Evolutionary conservation across 2,113 vertebrate species (phyloP).

Genomic region (Trochalopteron elliotii): DNA sequence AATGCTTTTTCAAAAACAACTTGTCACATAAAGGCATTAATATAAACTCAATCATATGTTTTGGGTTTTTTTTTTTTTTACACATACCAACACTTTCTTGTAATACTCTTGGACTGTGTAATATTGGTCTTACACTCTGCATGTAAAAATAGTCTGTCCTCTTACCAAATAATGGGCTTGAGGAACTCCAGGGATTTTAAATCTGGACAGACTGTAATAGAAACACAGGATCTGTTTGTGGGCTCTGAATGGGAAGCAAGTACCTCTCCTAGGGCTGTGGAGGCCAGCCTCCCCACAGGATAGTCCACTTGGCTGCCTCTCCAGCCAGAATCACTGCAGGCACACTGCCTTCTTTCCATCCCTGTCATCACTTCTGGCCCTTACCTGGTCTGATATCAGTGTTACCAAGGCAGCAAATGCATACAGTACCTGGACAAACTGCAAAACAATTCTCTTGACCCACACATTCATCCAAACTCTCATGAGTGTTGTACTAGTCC

Average conservation of each 20-base stretch:
- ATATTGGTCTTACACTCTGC: background rate
- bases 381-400: background rate
- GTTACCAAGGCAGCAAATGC: background rate
- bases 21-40: slow-evolving; percentile 40
- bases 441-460: background rate
- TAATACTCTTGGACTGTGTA: slow-evolving; percentile 29
- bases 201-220: background rate
- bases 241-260: background rate
- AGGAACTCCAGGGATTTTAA: slow-evolving; percentile 36
- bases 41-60: background rate
- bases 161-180: background rate
- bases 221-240: background rate
- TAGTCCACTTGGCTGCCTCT: background rate
- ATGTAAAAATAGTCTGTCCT: slow-evolving; percentile 20
- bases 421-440: background rate
- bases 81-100: slow-evolving; percentile 24
- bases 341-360: background rate
- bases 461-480: background rate
- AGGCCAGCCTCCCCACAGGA: fast-evolving
- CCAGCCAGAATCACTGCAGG: background rate
- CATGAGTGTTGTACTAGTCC: background rate
- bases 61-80: background rate
- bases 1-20: background rate
- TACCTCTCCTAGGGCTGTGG: background rate
- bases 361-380: background rate